phyloP scores from a whole-genome alignment of 1,140 invertebrate species.

The Laupala kohalensis region DNA sequence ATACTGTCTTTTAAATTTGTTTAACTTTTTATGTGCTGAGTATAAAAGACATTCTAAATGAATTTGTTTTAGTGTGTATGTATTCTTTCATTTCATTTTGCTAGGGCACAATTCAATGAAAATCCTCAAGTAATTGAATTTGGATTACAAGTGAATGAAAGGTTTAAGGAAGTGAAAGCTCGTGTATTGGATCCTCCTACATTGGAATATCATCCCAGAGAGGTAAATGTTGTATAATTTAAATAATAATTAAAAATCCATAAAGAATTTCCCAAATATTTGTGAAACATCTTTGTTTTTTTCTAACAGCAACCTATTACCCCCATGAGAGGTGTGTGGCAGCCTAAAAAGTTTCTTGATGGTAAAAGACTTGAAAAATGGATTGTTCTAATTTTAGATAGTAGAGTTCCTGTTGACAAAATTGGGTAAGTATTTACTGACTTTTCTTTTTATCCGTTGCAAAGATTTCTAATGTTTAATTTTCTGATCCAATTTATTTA shows the following conservation, averaged over 20 bases:
- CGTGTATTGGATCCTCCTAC: slow-evolving; percentile 40
- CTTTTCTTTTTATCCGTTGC: too few relatives aligned
- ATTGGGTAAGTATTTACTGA: not conserved
- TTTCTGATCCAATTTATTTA: too few relatives aligned
- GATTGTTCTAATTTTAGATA: slow-evolving; percentile 31
- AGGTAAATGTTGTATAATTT: too few relatives aligned
- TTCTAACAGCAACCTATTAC: not conserved
- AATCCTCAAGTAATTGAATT: slow-evolving; percentile 37
- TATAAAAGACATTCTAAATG: too few relatives aligned
- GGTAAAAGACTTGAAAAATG: slow-evolving; percentile 22
- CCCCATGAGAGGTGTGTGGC: slow-evolving; percentile 33
- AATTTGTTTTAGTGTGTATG: too few relatives aligned
- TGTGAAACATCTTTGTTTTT: not conserved
- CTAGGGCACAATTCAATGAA: slow-evolving; percentile 33
- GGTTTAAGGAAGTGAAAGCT: slow-evolving; percentile 40
- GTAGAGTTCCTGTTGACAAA: slow-evolving; percentile 11
- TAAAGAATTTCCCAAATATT: too few relatives aligned
- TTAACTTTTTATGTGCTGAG: too few relatives aligned
- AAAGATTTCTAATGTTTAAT: too few relatives aligned
- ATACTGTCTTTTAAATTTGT: too few relatives aligned
- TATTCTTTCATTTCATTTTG: slow-evolving; percentile 25
- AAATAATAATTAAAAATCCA: too few relatives aligned
- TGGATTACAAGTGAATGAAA: slow-evolving; percentile 34
- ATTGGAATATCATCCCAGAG: slow-evolving; percentile 30
- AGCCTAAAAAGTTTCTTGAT: slow-evolving; percentile 23